Base-by-base conservation (phyloP, 30 jellyfish, hydroid and myxozoan genomes). In the Sanderia malayensis region DNA sequence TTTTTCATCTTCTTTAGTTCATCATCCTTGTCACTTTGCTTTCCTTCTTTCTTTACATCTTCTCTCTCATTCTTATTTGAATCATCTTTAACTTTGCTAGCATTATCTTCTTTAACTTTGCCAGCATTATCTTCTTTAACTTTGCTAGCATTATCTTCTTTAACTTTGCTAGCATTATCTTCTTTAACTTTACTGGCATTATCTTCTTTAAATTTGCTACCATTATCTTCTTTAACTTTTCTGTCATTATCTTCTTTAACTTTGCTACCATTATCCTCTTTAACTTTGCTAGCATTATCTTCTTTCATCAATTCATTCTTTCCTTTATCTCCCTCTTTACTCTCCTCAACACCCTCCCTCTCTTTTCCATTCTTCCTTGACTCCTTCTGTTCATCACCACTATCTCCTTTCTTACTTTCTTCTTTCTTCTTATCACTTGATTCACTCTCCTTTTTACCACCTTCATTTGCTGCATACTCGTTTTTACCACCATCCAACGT, bases 271-370 rank as follows among this genome's bases (percentile, higher is more conserved):
- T 1, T 49, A 11, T 25, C 44, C 1, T 31, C 58, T 6, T 46
- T 74, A 8, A 41, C 8, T 4, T 23, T 55, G 18, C 7, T 13
- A 4, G 9, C 67, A 9, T 55, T 19, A 4, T 55, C 9, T n/a
- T 15, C 7, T 15, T 59, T 49, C 0, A 1, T 28, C 60, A 21
- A 10, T 49, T 47, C 29, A 24, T 27, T 60, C 26, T 46, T 29
- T 55, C 60, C 60, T 23, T 65, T 73, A 25, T 53, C 26, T 26
- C 24, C 58, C 41, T 34, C 55, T 22, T 31, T 74, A 27, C 46
- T 59, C 21, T 74, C 58, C 26, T 0, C 66, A 9, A 33, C 86
- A 2, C 11, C 24, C 27, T 61, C 44, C 33, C 65, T 78, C 55
- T 32, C 69, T 8, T 26, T 52, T 28, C 58, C 65, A 6, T 58